These are phyloP conservation scores for Rhizomys pruinosus DNA, from an alignment of 2,113 vertebrate genomes.

Conservation along the genomic window DNA sequence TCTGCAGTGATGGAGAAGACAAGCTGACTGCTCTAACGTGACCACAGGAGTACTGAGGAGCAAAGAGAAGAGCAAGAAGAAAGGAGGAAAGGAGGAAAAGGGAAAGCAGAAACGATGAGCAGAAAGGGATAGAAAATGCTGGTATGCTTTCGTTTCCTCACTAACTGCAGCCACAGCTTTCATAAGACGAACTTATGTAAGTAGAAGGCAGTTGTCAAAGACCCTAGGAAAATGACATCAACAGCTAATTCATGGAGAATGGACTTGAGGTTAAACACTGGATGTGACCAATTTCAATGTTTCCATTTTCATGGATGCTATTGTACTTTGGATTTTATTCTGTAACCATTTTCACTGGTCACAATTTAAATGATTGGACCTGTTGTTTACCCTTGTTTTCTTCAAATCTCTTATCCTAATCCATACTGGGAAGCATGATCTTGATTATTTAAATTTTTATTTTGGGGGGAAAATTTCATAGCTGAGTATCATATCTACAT, in stretches of 20 bases:
- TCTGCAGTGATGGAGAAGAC: neutral
- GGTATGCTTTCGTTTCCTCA: neutral
- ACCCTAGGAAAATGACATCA: neutral
- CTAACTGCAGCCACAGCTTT: neutral
- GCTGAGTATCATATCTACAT: no score
- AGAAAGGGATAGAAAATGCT: neutral
- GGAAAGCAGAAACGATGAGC: accelerated
- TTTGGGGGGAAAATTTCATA: no score
- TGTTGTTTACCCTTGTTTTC: neutral
- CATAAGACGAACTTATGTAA: neutral
- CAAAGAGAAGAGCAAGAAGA: neutral
- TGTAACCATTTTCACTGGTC: neutral
- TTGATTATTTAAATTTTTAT: no score
- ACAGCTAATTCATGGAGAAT: accelerated
- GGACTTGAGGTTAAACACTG: neutral
- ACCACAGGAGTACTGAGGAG: neutral
- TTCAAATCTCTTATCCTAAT: neutral
- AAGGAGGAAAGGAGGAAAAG: no score
- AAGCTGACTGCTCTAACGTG: neutral
- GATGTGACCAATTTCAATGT: neutral
- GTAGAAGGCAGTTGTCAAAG: neutral
- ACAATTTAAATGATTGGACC: neutral
- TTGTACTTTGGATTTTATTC: neutral
- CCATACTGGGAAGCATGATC: neutral
- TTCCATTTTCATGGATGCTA: neutral